Evolutionary conservation across 1,140 invertebrate species (phyloP).

Genomic region (Aphelinus certus): DNA sequence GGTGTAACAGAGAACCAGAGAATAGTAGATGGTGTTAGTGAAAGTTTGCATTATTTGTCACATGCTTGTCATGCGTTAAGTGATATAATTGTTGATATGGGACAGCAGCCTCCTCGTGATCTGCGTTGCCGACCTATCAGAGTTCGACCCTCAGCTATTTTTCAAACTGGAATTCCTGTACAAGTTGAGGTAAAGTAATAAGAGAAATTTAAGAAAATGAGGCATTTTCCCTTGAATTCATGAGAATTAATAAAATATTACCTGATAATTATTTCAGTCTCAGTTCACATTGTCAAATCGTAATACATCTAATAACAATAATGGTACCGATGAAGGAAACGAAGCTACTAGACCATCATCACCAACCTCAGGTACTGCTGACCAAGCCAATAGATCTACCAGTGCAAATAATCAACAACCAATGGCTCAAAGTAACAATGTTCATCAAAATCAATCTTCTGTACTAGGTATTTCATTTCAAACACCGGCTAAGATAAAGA

Average conservation of each 20-base stretch:
- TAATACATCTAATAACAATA: slow-evolving; percentile 51
- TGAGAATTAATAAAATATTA: neutral
- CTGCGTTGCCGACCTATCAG: slow-evolving; percentile 78
- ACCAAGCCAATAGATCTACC: slow-evolving; percentile 38
- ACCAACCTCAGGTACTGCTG: slow-evolving; percentile 45
- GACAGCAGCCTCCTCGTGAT: slow-evolving; percentile 73
- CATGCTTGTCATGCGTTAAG: slow-evolving; percentile 90
- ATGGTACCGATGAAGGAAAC: slow-evolving; percentile 51
- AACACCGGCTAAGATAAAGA: too few relatives aligned
- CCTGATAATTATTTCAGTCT: slow-evolving; percentile 53
- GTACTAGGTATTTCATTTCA: slow-evolving; percentile 49
- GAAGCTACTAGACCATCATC: slow-evolving; percentile 48
- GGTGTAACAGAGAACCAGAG: slow-evolving; percentile 69
- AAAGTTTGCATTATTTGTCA: slow-evolving; percentile 83
- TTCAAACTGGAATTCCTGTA: slow-evolving; percentile 73
- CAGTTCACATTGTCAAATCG: slow-evolving; percentile 66
- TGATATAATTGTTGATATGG: slow-evolving; percentile 82
- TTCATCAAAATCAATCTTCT: slow-evolving; percentile 46
- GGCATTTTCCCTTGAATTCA: neutral
- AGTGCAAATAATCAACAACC: slow-evolving; percentile 36
- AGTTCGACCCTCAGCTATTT: slow-evolving; percentile 74
- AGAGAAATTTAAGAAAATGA: neutral
- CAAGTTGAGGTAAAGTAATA: slow-evolving; percentile 68
- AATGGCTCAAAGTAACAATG: slow-evolving; percentile 35
- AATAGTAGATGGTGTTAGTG: slow-evolving; percentile 77